Evolutionary conservation across 2,888 invertebrate species (phyloP), one percentile per base, ranked within the genome.

Genomic region (Busseola fusca): DNA sequence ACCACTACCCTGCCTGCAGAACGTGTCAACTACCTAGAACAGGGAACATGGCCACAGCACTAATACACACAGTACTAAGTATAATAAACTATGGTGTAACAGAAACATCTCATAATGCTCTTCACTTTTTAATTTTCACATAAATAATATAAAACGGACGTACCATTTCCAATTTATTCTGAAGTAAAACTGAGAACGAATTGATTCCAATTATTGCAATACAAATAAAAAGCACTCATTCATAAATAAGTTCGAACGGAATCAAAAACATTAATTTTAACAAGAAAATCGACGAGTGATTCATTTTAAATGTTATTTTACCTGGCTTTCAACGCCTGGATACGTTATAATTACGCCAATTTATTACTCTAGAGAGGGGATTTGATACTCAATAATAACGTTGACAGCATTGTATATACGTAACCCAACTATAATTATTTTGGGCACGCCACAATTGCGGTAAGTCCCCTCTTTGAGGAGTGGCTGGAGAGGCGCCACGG

Each of bases 241-340:
- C n/a, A n/a, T n/a, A n/a, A 37, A 54, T 54, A 21, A 54, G 7
- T 25, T 16, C 37, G 18, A 69, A 3, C 34, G 57, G 14, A 9
- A 54, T 37, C 25, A 54, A 25, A 52, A 48, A 56, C 25, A 64
- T 21, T 14, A 58, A 42, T 69, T 63, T 45, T 18, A n/a, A 30
- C 56, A 58, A 52, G 21, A n/a, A 58, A 62, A 77, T 56, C 48
- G n/a, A 50, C 40, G 14, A 34, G n/a, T 27, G 48, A 59, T 75
- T 64, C 3, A 34, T 37, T 64, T 54, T 56, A 60, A 72, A 75
- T 64, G 72, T 64, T 64, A 72, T 78, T 64, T 60, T 64, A 54
- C 64, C 72, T 64, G 63, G 40, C 59, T 60, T 48, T 50, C 42
- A 30, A 40, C 40, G 64, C 48, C 48, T 50, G 48, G 59, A 40